Conservation (phyloP, 1,140 invertebrate genomes). For the Druon quercuslanigerum region DNA sequence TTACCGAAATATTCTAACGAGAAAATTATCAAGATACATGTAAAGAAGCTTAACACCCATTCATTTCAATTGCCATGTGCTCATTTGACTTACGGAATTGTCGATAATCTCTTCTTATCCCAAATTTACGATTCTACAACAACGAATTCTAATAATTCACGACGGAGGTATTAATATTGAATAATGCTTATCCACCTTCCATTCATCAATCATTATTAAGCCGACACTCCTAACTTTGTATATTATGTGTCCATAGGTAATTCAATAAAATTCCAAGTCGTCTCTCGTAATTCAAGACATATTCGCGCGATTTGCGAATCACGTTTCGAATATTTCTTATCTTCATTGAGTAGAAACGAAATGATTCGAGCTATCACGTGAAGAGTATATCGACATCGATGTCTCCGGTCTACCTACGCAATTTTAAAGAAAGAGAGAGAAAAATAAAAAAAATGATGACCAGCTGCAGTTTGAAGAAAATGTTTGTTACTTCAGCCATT, state of each 20-base stretch:
- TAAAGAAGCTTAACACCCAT: conserved; percentile 19
- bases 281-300: conserved; percentile 3
- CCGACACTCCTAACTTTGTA: background rate
- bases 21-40: conserved; percentile 25
- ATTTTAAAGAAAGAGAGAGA: background rate
- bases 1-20: conserved; percentile 20
- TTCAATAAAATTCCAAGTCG: conserved; percentile 9
- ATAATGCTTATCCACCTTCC: background rate
- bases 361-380: background rate
- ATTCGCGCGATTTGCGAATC: background rate
- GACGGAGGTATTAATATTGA: conserved; percentile 4
- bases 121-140: background rate
- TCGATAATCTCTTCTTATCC: conserved; percentile 12
- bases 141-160: conserved; percentile 22
- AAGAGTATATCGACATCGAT: background rate
- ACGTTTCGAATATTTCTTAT: background rate
- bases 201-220: conserved; percentile 16
- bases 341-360: background rate
- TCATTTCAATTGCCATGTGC: conserved; percentile 15
- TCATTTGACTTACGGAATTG: conserved; percentile 20
- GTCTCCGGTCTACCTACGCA: background rate
- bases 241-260: background rate
- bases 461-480: too few species aligned
- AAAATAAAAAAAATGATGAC: too few species aligned
- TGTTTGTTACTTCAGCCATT: too few species aligned